Base-by-base conservation (phyloP, 2,113 vertebrate genomes). In the Centropus unirufus region DNA sequence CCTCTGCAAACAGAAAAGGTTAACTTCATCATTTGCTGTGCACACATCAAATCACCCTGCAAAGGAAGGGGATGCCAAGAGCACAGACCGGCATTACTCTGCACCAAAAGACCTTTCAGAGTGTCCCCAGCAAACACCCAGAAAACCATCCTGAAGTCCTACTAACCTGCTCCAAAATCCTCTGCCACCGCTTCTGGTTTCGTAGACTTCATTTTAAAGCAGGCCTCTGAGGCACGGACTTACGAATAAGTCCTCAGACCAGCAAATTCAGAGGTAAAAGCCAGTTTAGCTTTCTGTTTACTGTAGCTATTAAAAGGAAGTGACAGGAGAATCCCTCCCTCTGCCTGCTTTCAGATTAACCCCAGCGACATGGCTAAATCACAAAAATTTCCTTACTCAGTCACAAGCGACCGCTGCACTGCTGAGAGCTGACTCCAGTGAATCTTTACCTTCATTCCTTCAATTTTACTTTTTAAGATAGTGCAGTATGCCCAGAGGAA, bases 1-100 rank as follows among this genome's bases (percentile, higher is more conserved):
- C 20, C 64, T 83, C 93, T 47, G 76, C 80, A 72, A 90, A 89
- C 11, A 67, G 75, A 93, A 95, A 96, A 96, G 91, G 92, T 94
- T 94, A 96, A 85, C 59, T 59, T 89, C 87, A 76, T 72, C 79
- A 84, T 79, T 77, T 79, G 59, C 72, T 21, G 72, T 1, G 1
- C 49, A 47, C 40, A n/a, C 1, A 0, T 83, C 83, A 80, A 79
- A 47, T 23, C 21, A 69, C 4, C 19, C 22, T 6, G 67, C 22
- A 61, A 83, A 55, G 46, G 34, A 40, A 30, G 21, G 26, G 68
- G 70, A 66, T 79, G 79, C 46, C 61, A 26, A 26, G 34, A 81
- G 42, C 8, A 5, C 11, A 89, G 58, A 13, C 21, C 39, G 5
- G 2, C 6, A 5, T 27, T 67, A 21, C 58, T 69, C 57, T 49